A percentile compares a stretch with the other conserved stretches of the same genome.
Conservation (phyloP, 2,797 vertebrate genomes). For the Adrianichthys oophorus region DNA sequence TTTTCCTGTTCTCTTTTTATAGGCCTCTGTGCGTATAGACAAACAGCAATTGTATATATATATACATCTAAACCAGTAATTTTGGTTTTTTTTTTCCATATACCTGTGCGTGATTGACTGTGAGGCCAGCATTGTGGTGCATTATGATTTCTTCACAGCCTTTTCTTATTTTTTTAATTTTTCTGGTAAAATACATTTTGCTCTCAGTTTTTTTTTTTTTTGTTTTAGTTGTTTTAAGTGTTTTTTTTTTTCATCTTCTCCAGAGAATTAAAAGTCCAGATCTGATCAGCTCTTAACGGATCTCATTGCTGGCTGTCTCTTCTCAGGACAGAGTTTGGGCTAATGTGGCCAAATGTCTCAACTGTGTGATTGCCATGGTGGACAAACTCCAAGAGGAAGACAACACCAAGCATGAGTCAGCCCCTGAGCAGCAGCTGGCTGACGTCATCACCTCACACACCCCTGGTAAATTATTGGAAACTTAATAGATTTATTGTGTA, state of each 20-base stretch:
- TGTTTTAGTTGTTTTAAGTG: neutral
- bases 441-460: constrained; percentile 82
- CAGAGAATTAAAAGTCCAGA: too few relatives aligned
- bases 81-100: too few relatives aligned
- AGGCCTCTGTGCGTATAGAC: too few relatives aligned
- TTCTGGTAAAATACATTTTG: constrained; percentile 4
- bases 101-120: too few relatives aligned
- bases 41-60: too few relatives aligned
- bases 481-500: neutral
- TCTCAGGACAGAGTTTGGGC: constrained; percentile 97
- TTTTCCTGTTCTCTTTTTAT: too few relatives aligned
- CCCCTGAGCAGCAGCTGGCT: constrained; percentile 71
- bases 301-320: constrained; percentile 46
- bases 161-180: neutral
- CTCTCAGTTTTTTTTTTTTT: neutral
- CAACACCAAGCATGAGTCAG: constrained; percentile 58
- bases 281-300: constrained; percentile 9
- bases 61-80: too few relatives aligned
- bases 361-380: constrained; percentile 94
- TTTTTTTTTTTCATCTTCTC: constrained; percentile 2
- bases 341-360: constrained; percentile 92
- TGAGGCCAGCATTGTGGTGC: too few relatives aligned
- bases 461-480: constrained; percentile 78
- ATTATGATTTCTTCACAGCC: too few relatives aligned
- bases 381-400: constrained; percentile 90